Base-by-base conservation (phyloP, 2,113 vertebrate genomes). In the Corvus moneduloides region DNA sequence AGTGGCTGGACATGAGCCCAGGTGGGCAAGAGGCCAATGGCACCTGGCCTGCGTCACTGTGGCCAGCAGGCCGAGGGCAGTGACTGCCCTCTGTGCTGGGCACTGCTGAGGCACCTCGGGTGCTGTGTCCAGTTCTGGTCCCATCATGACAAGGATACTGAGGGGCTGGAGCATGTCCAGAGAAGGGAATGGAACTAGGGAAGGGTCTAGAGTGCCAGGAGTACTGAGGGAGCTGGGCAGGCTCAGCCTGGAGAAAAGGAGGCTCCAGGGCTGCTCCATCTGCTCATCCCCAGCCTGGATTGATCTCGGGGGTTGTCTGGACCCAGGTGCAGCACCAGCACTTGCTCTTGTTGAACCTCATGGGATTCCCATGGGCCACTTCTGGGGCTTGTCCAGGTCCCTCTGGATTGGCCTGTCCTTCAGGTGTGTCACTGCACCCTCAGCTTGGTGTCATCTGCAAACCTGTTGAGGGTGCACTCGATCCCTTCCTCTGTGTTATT, bases 401-500 rank as follows among this genome's bases (percentile, higher is more conserved):
- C 49, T 84, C 33, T 55, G 58, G 68, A 18, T 14, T 73, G 48
- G 8, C 9, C 68, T 46, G 21, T 63, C 33, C 58, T 63, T 63
- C 39, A 44, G 37, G 10, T 32, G 33, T 84, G 56, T 16, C 48
- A 32, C 39, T 54, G 27, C 7, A 27, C 17, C 39, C 58, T 63
- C 33, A 73, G 58, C 48, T 73, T 73, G 39, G 22, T 73, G 48
- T 27, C 48, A 46, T 21, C 59, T 84, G 59, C 41, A 74, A 55
- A 39, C 6, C 37, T 41, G 26, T 17, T 56, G 17, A 27, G 32
- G 17, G 9, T 49, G 13, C 51, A 35, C 67, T 71, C 0, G 0
- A 48, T 78, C 48, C 48, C 56, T 87, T 39, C 19, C 12, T 64
- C 32, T 64, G 18, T 71, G 24, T 49, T 54, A 39, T 22, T 49